Conservation (phyloP, 2,113 vertebrate species). For the human region GRCh38 chr15:47524001-47524500, state of each 20-base stretch:
- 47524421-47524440: constrained; percentile 79
- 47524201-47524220: constrained; percentile 19
- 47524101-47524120: constrained; percentile 74
- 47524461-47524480: constrained; percentile 72
- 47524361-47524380: constrained; percentile 73
- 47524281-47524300: constrained; percentile 70
- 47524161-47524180: constrained; percentile 59
- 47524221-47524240: constrained; percentile 66
- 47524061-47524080: constrained; percentile 72
- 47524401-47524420: constrained; percentile 71
- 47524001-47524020: constrained; percentile 77
- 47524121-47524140: constrained; percentile 59
- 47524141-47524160: constrained; percentile 58
- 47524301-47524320: background rate
- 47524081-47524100: constrained; percentile 59
- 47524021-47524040: constrained; percentile 71
- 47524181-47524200: constrained; percentile 56
- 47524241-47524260: constrained; percentile 67
- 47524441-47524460: constrained; percentile 38
- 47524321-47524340: constrained; percentile 59
- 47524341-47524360: constrained; percentile 59
- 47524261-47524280: constrained; percentile 78
- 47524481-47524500: constrained; percentile 75
- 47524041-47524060: constrained; percentile 60
- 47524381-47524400: constrained; percentile 53